Base-by-base conservation (phyloP, 1,140 invertebrate species). In the Antheraea pernyi region DNA sequence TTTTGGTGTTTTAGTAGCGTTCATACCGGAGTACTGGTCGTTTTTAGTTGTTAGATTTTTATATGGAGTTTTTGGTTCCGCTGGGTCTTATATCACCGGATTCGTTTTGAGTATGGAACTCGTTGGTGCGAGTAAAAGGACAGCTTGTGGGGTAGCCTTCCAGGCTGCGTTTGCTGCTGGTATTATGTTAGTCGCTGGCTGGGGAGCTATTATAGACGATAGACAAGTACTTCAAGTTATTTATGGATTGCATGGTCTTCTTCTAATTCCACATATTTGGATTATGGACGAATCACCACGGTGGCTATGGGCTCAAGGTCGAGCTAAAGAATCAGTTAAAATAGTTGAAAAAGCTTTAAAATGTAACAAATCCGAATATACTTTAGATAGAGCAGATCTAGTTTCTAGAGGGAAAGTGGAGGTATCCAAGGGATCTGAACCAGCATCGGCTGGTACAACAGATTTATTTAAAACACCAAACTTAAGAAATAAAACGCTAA, bases 61-160 rank as follows among this genome's bases (percentile, higher is more conserved):
- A 0, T 95, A 97, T 74, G 97, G 97, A 11, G 95, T 97, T 65
- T 96, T 97, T 61, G 96, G 96, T n/a, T 96, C 95, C 0, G 96
- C 97, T 6, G 97, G 97, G 0, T 94, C 96, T 11, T 97, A 97
- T 76, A 97, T 97, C 64, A 96, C 96, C 11, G 96, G 95, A 3
- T 98, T 98, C 84, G 97, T 98, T 0, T 83, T 98, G 11, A 96
- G 97, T 4, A 97, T 98, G 95, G 98, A 99, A 89, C 84, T 98
- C 72, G 96, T 98, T 0, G 97, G 97, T 18, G 93, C 97, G 0
- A 95, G 94, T 53, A 97, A 96, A 83, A 92, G 98, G 60, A 98
- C 97, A 0, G 93, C 95, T 3, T 97, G 97, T 85, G 97, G 97
- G 4, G 94, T 98, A 53, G 94, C 95, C 19, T 97, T 97, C 76